Conservation (phyloP, 1,140 invertebrate species). For the Elysia chlorotica region DNA sequence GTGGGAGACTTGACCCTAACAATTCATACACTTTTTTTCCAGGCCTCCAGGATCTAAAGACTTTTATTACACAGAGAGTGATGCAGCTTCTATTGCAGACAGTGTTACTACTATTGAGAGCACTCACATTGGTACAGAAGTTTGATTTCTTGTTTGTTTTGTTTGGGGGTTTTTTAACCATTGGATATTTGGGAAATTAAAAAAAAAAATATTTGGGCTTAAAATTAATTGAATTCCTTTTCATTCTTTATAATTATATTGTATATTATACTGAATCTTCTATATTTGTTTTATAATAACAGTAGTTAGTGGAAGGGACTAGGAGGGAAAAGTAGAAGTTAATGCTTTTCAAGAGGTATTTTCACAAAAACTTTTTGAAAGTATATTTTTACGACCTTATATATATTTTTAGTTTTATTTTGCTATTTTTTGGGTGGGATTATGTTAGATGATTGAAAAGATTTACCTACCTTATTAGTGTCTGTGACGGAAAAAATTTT, state of each 20-base stretch:
- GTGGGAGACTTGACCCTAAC: neutral
- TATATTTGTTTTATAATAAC: neutral
- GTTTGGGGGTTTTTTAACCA: no score
- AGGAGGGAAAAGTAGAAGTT: no score
- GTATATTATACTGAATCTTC: neutral
- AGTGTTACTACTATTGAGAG: slow-evolving; percentile 52
- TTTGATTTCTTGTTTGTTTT: neutral
- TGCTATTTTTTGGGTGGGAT: neutral
- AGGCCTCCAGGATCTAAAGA: slow-evolving; percentile 47
- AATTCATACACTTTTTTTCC: neutral
- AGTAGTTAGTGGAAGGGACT: neutral
- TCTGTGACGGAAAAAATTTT: no score
- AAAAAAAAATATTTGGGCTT: no score
- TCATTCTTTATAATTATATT: neutral
- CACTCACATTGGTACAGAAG: slow-evolving; percentile 48
- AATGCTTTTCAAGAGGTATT: no score
- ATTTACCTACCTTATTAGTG: neutral
- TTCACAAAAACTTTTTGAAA: no score
- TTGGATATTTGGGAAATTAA: no score
- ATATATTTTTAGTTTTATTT: neutral
- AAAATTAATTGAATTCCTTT: neutral
- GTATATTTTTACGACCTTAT: no score
- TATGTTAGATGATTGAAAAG: neutral
- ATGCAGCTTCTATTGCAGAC: slow-evolving; percentile 35
- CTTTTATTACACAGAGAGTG: slow-evolving; percentile 50